Base-by-base conservation (phyloP, 2,797 vertebrate species). In the Crax fasciolata region DNA sequence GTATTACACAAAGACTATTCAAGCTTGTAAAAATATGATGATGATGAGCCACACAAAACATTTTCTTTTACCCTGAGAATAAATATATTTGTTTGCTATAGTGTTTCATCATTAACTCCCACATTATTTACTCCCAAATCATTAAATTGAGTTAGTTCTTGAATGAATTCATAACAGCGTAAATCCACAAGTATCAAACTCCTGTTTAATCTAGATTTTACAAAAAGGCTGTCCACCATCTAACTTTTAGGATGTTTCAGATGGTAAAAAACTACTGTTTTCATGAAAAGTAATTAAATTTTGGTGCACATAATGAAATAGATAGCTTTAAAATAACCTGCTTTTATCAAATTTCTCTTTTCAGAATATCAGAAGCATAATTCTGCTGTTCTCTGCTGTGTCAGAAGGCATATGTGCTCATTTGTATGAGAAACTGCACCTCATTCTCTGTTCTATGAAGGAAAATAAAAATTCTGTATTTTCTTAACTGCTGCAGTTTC, bases 401-500 rank as follows among this genome's bases (percentile, higher is more conserved):
- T 80, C 43, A 91, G 72, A 65, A 77, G 58, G 32, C 4, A 7
- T 83, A 82, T 32, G 46, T 48, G 63, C 52, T 87, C 46, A 83
- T 89, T 84, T 71, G n/a, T 54, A 46, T 32, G 58, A 62, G 35
- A 76, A 51, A 51, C 9, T 13, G 27, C 23, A n/a, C 28, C 49
- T 62, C 35, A 24, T 51, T 30, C 58, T 61, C 38, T 38, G 24
- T 44, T 12, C 49, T 71, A 61, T 9, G 8, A 28, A 62, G 46
- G 17, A 68, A 70, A 52, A 70, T 25, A 24, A 27, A 43, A 52
- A 41, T 84, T 75, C 62, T 72, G 43, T n/a, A 67, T 74, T 87
- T 78, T 91, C 58, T 74, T 88, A 54, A 73, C n/a, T 91, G 46
- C 46, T 75, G 59, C 57, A 58, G 25, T 59, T 88, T 93, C 71